Percentiles rank a stretch among this genome's conserved stretches.
phyloP scores from a whole-genome alignment of 2,113 vertebrate species.

The Fregetta grallaria region DNA sequence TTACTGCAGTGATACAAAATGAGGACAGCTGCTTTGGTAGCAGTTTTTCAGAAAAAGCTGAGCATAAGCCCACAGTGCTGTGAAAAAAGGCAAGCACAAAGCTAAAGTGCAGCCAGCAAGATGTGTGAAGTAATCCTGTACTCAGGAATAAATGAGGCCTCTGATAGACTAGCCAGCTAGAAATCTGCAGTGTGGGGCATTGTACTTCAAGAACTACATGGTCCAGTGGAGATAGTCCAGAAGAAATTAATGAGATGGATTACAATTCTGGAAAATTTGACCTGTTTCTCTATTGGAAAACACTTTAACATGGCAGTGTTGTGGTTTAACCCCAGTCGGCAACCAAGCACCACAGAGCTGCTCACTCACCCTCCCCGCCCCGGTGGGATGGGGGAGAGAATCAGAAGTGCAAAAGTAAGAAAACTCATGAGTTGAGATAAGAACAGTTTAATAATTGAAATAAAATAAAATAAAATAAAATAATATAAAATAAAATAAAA shows the following conservation, averaged over 20 bases:
- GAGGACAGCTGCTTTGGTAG: not conserved
- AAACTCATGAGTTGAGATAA: too few species aligned
- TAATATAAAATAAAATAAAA: too few species aligned
- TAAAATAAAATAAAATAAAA: too few species aligned
- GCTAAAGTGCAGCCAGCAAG: not conserved
- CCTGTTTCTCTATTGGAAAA: not conserved
- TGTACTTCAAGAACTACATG: not conserved
- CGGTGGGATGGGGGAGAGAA: too few species aligned
- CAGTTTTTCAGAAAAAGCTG: not conserved
- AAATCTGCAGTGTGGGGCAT: not conserved
- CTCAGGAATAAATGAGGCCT: not conserved
- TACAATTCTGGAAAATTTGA: not conserved
- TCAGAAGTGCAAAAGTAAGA: too few species aligned
- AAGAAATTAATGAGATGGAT: not conserved
- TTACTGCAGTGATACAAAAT: not conserved
- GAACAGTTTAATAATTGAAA: too few species aligned
- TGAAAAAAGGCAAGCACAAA: not conserved
- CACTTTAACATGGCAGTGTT: not conserved
- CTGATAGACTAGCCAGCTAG: not conserved
- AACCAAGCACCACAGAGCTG: too few species aligned
- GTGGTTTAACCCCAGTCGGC: too few species aligned
- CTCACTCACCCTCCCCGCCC: too few species aligned
- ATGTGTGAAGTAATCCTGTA: not conserved
- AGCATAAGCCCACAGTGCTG: not conserved
- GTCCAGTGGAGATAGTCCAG: not conserved